Percentiles rank a stretch among this genome's conserved stretches.
These are phyloP conservation scores for Spisula subtruncata DNA, from an alignment of 2,888 invertebrate species.

Conservation along the genomic window DNA sequence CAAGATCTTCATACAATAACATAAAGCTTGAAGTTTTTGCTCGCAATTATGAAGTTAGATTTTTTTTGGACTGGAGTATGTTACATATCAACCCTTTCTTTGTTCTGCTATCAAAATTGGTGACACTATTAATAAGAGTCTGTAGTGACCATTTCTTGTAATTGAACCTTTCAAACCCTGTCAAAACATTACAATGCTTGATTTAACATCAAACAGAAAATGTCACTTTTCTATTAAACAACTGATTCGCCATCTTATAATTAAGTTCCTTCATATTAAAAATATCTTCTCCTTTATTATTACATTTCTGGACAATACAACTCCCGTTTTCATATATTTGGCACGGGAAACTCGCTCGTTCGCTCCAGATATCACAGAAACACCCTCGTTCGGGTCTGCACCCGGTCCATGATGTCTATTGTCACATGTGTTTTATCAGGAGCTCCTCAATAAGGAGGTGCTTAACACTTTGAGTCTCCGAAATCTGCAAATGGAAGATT, in stretches of 20 bases:
- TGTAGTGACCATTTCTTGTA: constrained; percentile 7
- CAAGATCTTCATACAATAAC: too few relatives aligned
- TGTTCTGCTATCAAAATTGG: not conserved
- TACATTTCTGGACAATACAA: not conserved
- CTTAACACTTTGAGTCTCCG: not conserved
- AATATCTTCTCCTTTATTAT: not conserved
- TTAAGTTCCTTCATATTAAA: constrained; percentile 10
- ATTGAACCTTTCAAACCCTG: not conserved
- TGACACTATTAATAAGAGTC: not conserved
- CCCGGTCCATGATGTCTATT: not conserved
- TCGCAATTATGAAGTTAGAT: not conserved
- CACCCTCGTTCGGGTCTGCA: not conserved
- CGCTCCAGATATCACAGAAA: not conserved
- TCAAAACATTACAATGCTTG: not conserved
- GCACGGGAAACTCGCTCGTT: not conserved
- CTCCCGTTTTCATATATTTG: not conserved
- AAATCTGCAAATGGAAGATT: constrained; percentile 12
- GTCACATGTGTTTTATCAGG: not conserved
- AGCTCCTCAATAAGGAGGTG: not conserved
- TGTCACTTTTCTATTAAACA: not conserved
- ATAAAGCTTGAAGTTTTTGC: not conserved
- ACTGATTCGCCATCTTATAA: not conserved
- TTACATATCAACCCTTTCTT: not conserved
- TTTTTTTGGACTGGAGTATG: not conserved
- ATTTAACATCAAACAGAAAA: constrained; percentile 22